Evolutionary conservation across 2,888 invertebrate species (phyloP).

Genomic region (Parnassius glacialis): DNA sequence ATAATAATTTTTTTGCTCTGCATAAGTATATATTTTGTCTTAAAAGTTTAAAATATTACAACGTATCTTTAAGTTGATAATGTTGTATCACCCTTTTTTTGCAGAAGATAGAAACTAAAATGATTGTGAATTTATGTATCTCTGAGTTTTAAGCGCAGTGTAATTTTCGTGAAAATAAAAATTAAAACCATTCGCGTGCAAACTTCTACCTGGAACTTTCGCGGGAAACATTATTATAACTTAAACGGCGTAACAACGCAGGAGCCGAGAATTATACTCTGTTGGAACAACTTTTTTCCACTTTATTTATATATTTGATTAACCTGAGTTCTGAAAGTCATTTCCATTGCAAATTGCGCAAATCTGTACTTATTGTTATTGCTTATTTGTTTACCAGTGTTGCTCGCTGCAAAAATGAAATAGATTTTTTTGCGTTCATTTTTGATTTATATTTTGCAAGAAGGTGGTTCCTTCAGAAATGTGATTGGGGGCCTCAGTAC

Average conservation of each 20-base stretch:
- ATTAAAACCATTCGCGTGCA: background rate
- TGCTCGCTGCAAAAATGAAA: too few species aligned
- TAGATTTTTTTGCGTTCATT: too few species aligned
- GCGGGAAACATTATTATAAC: conserved; percentile 13
- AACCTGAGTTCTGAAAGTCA: background rate
- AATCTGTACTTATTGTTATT: background rate
- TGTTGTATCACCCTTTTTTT: too few species aligned
- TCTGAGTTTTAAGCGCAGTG: background rate
- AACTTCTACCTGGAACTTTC: conserved; percentile 3
- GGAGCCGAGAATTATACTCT: conserved; percentile 1
- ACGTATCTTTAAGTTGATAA: too few species aligned
- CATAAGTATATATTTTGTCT: too few species aligned
- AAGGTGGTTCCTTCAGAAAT: too few species aligned
- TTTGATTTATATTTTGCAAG: too few species aligned
- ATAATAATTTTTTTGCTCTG: too few species aligned
- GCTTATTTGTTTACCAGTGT: background rate
- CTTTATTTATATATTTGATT: too few species aligned
- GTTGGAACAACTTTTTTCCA: background rate
- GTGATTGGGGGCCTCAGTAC: too few species aligned
- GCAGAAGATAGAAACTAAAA: too few species aligned
- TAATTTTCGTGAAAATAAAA: conserved; percentile 1
- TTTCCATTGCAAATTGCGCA: background rate
- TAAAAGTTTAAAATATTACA: too few species aligned
- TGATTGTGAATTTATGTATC: background rate
- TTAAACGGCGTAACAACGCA: conserved; percentile 9